A percentile compares a stretch with the other conserved stretches of the same genome.
phyloP scores from a whole-genome alignment of 1,140 invertebrate species.

The Drosophila burlai region DNA sequence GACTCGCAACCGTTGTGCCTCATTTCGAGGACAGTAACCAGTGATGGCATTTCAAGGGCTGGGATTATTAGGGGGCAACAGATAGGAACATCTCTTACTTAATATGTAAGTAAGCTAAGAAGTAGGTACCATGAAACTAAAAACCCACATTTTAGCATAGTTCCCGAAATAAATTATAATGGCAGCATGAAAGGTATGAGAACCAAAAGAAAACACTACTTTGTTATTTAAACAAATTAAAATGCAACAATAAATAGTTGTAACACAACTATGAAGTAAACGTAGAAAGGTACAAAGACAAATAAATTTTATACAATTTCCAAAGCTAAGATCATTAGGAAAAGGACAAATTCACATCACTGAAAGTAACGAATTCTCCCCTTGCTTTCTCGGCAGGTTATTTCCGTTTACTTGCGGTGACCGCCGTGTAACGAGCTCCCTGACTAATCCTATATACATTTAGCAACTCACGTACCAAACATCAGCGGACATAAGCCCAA shows the following conservation, averaged over 20 bases:
- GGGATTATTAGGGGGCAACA: background rate
- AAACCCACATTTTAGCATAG: too few species aligned
- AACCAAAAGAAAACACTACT: too few species aligned
- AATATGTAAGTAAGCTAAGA: too few species aligned
- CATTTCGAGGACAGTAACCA: conserved; percentile 15
- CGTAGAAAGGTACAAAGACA: too few species aligned
- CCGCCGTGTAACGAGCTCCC: conserved; percentile 37
- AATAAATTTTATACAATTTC: too few species aligned
- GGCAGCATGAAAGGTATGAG: too few species aligned
- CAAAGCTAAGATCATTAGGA: background rate
- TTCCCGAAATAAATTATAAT: too few species aligned
- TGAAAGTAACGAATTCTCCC: conserved; percentile 3
- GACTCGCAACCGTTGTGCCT: conserved; percentile 14
- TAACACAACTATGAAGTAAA: too few species aligned
- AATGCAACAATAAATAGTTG: too few species aligned
- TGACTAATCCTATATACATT: conserved; percentile 61
- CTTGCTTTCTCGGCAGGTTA: conserved; percentile 21
- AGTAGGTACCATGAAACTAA: too few species aligned
- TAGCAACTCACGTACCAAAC: conserved; percentile 71
- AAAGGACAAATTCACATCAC: background rate
- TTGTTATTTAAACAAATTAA: too few species aligned
- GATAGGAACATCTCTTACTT: too few species aligned
- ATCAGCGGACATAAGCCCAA: conserved; percentile 20
- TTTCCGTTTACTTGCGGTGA: conserved; percentile 43
- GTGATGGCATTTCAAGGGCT: background rate